Evolutionary conservation across 1,140 invertebrate species (phyloP), one percentile per base, ranked within the genome.

Genomic region (Drosophila ananassae): DNA sequence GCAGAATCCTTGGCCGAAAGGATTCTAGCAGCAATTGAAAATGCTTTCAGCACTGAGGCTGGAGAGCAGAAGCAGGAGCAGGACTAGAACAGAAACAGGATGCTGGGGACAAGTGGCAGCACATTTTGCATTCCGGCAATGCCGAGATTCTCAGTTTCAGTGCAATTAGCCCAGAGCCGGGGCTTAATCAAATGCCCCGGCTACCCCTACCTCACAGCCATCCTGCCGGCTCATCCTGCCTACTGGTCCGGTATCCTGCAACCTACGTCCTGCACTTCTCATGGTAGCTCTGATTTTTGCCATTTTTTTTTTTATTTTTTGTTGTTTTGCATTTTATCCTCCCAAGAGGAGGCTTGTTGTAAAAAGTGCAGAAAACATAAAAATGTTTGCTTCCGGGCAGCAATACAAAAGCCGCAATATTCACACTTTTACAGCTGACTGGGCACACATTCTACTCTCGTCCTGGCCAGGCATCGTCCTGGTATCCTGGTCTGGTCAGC

Each of bases 361-460:
- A 56, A 63, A 63, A 74, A 52, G 8, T 53, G 60, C 53, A 74
- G 21, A 53, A 47, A 47, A 21, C 71, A 71, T 57, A 57, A 71
- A 69, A 69, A 69, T 50, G 44, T 57, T 74, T 74, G 72, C 72
- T 64, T 46, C 71, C 53, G 51, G 48, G 47, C 25, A 57, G 41
- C 44, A 59, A 59, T 67, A 64, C 51, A 56, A 44, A 52, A 44
- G 80, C 50, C 76, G 77, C 75, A 77, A 84, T 84, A 80, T 80
- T 77, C 67, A 85, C 81, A 85, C 62, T 60, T 68, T 52, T 53
- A 37, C 75, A 83, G 50, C 63, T 52, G 51, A 51, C 60, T 50
- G 57, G 17, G 13, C 72, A 47, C 34, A 51, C 51, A 52, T 34
- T 17, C 44, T 13, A 3, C 12, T 44, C 39, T 44, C 17, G 6